Evolutionary conservation across 2,113 vertebrate genomes (phyloP).

Genomic region (Epinephelus cyanopodus): DNA sequence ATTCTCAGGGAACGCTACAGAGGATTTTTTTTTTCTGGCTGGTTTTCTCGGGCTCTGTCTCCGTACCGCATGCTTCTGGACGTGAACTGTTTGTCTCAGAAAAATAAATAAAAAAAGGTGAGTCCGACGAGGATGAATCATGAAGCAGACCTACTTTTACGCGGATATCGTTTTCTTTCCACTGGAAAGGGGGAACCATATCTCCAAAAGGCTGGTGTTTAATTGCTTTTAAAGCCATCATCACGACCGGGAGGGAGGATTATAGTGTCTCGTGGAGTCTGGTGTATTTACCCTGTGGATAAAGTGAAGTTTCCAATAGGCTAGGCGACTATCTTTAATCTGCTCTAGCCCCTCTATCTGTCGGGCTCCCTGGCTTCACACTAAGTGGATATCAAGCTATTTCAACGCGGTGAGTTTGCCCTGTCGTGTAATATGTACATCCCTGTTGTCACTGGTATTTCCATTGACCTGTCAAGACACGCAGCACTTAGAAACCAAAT

Average conservation of each 20-base stretch:
- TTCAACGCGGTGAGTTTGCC: constrained; percentile 80
- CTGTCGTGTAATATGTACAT: constrained; percentile 27
- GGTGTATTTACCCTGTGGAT: constrained; percentile 68
- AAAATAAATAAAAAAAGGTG: constrained; percentile 54
- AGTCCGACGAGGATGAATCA: constrained; percentile 65
- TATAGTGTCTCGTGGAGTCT: constrained; percentile 67
- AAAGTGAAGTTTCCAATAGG: constrained; percentile 74
- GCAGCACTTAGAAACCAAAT: neutral
- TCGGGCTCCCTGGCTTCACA: constrained; percentile 64
- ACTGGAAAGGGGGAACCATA: constrained; percentile 34
- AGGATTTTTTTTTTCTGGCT: constrained; percentile 55
- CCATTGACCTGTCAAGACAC: constrained; percentile 10
- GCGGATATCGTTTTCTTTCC: constrained; percentile 70
- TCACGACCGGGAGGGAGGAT: constrained; percentile 65
- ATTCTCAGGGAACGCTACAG: constrained; percentile 68
- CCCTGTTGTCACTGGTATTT: constrained; percentile 27
- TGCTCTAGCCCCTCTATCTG: constrained; percentile 40
- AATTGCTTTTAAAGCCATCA: constrained; percentile 58
- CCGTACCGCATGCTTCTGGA: constrained; percentile 41
- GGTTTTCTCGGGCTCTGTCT: constrained; percentile 16
- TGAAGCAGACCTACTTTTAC: constrained; percentile 76
- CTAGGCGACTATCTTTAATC: constrained; percentile 59
- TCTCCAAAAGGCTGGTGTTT: constrained; percentile 61
- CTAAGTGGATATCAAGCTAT: constrained; percentile 74
- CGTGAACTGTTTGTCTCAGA: constrained; percentile 57